A percentile compares a stretch with the other conserved stretches of the same genome.
These are phyloP conservation scores for Caenorhabditis remanei DNA, from an alignment of 1,140 invertebrate genomes.

Conservation along the genomic window DNA sequence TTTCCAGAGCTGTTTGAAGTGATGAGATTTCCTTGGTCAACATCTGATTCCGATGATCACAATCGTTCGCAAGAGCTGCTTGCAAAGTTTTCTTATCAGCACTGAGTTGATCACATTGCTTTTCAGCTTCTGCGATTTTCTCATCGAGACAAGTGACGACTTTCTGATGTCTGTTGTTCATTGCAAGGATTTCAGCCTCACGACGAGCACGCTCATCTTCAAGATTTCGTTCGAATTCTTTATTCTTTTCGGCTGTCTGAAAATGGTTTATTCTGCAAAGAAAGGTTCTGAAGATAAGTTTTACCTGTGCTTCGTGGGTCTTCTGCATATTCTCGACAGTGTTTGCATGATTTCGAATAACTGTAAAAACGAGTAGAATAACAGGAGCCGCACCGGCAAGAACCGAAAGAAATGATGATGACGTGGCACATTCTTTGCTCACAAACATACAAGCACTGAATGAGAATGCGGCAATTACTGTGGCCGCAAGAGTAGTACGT, in stretches of 20 bases:
- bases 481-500: slow-evolving; percentile 27
- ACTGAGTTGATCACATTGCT: slow-evolving; percentile 58
- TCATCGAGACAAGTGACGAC: slow-evolving; percentile 61
- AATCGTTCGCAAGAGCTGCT: slow-evolving; percentile 63
- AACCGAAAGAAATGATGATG: slow-evolving; percentile 25
- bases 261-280: background rate
- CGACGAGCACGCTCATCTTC: slow-evolving; percentile 55
- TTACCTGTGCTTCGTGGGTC: slow-evolving; percentile 52
- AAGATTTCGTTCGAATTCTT: slow-evolving; percentile 54
- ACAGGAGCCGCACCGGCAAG: slow-evolving; percentile 40
- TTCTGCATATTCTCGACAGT: slow-evolving; percentile 43
- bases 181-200: slow-evolving; percentile 52
- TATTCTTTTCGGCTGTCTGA: slow-evolving; percentile 46
- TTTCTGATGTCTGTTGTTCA: slow-evolving; percentile 60
- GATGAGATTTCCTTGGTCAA: slow-evolving; percentile 64
- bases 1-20: slow-evolving; percentile 66
- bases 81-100: slow-evolving; percentile 64
- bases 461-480: slow-evolving; percentile 47
- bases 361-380: slow-evolving; percentile 57
- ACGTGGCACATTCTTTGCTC: slow-evolving; percentile 19
- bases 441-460: slow-evolving; percentile 37
- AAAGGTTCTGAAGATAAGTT: background rate
- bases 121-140: slow-evolving; percentile 65
- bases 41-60: slow-evolving; percentile 65
- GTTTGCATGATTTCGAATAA: slow-evolving; percentile 51